Conservation (phyloP, 30 jellyfish, hydroid and myxozoan genomes). For the Hydractinia echinata region DNA sequence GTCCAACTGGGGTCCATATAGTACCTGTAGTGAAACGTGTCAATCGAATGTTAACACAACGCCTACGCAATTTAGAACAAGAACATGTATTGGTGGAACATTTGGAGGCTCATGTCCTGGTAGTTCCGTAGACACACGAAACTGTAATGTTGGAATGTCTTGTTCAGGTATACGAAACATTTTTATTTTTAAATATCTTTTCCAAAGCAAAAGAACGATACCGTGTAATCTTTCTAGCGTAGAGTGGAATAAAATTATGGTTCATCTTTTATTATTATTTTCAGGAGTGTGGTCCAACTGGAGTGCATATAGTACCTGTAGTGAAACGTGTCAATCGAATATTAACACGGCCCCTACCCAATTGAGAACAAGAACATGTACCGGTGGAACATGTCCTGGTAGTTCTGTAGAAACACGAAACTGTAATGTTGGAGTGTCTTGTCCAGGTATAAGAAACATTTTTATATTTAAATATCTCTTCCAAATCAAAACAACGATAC, state of each 20-base stretch:
- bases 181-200: too few species aligned
- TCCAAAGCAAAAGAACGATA: too few species aligned
- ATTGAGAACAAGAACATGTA: slow-evolving; percentile 2
- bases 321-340: background rate
- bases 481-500: too few species aligned
- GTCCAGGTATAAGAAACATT: too few species aligned
- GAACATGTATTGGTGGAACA: background rate
- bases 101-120: background rate
- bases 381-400: background rate
- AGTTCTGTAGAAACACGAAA: background rate
- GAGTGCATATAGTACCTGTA: slow-evolving; percentile 6
- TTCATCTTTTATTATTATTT: too few species aligned
- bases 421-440: slow-evolving; percentile 11
- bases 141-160: background rate
- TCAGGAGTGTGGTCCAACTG: background rate
- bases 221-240: too few species aligned
- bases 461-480: too few species aligned
- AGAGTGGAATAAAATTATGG: too few species aligned
- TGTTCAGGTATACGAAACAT: too few species aligned
- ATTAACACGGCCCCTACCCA: background rate
- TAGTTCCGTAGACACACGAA: background rate
- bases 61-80: background rate
- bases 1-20: slow-evolving; percentile 7
- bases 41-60: background rate
- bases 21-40: slow-evolving; percentile 2